These are phyloP conservation scores for Tangachromis dhanisi DNA, from an alignment of 2,113 vertebrate species.

Conservation along the genomic window DNA sequence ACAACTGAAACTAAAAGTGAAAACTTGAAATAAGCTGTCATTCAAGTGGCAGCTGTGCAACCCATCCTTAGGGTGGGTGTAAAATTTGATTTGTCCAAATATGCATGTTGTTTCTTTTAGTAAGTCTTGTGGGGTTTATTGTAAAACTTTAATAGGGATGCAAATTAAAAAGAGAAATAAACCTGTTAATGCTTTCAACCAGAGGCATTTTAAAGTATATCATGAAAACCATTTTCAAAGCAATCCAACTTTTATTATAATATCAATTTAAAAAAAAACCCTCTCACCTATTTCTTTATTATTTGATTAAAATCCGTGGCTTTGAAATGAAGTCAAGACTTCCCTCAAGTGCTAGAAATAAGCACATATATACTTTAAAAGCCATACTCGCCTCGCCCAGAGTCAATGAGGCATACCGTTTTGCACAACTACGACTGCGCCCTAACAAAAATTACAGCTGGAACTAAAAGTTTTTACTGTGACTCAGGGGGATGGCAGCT, in stretches of 20 bases:
- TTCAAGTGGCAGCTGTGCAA: conserved; percentile 19
- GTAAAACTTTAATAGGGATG: conserved; percentile 9
- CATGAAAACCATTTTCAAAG: neutral
- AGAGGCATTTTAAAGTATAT: neutral
- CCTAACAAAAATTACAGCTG: neutral
- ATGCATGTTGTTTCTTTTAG: conserved; percentile 32
- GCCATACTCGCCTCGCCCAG: neutral
- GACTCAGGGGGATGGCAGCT: neutral
- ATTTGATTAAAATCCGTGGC: neutral
- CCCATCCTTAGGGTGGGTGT: neutral
- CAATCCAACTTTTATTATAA: neutral
- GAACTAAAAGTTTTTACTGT: neutral
- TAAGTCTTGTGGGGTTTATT: conserved; percentile 6
- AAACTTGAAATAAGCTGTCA: neutral
- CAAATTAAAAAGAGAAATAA: neutral
- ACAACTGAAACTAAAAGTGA: neutral
- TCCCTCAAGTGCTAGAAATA: neutral
- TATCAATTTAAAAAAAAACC: neutral
- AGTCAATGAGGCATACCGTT: neutral
- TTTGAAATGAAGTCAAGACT: neutral
- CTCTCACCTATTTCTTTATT: neutral
- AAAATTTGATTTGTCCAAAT: neutral
- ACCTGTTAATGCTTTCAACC: neutral
- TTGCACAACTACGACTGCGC: neutral
- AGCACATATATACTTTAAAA: neutral